Evolutionary conservation across 2,113 vertebrate genomes (phyloP), one percentile per base, ranked within the genome.

Genomic region (Microtus montanus): DNA sequence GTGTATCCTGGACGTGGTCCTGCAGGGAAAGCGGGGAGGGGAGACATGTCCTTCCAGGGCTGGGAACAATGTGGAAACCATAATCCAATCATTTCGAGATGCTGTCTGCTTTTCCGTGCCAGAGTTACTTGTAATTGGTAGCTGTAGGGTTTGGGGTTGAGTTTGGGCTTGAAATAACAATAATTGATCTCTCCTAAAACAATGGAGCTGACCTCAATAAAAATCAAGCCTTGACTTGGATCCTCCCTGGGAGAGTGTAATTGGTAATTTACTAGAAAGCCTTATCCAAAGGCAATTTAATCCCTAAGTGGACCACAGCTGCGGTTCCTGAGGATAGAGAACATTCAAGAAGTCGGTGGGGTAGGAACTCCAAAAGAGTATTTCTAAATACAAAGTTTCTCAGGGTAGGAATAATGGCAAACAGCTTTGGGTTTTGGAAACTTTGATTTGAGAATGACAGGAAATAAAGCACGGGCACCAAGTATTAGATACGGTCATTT

Each of bases 241-340:
- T 86, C 68, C 33, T 92, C 71, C 68, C 49, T 41, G 73, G 68
- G 83, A 86, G 41, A 84, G 47, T 26, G 2, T 94, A 89, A 97
- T 52, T 90, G 63, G 64, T 89, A 75, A 87, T 87, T 96, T 85
- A 85, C 91, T 85, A 52, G 35, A 88, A 96, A 96, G 89, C 35
- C 80, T 96, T 73, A 5, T 90, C 83, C 88, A 95, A 92, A 91
- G 41, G 66, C 75, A 93, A 82, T 90, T 95, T 96, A 83, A 94
- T 95, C 86, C 47, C 61, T 77, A 85, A 79, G 26, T 14, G 93
- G 41, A 88, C 77, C 47, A 83, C 44, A 47, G 71, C 19, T n/a
- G 20, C 11, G 13, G 33, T 41, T 83, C 19, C 78, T 92, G 35
- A 92, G 47, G 91, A 86, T 80, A 91, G 89, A 95, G 49, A 94